phyloP scores from a whole-genome alignment of 2,888 invertebrate genomes.

The Xanthia icteritia region DNA sequence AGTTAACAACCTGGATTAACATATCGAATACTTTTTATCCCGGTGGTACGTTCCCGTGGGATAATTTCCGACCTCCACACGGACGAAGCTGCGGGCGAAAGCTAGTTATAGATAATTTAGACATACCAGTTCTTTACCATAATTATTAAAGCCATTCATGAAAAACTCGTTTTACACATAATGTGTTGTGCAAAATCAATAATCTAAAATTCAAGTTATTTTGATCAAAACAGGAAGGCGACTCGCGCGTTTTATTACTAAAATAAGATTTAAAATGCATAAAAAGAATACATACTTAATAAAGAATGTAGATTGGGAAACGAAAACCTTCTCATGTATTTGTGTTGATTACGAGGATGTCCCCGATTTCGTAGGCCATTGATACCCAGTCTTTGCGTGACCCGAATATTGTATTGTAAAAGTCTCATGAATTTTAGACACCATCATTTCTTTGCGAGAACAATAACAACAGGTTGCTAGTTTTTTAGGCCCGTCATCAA shows the following conservation, averaged over 20 bases:
- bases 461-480: too few species aligned
- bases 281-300: neutral
- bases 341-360: neutral
- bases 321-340: neutral
- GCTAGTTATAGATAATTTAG: neutral
- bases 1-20: too few species aligned
- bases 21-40: too few species aligned
- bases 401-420: neutral
- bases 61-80: too few species aligned
- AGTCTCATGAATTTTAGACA: neutral
- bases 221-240: neutral
- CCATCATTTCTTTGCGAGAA: neutral
- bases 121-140: neutral
- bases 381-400: neutral
- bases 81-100: too few species aligned
- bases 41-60: too few species aligned
- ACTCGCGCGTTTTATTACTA: neutral
- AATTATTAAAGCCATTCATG: neutral
- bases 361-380: neutral
- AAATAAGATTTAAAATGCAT: neutral
- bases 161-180: neutral
- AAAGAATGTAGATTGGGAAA: neutral
- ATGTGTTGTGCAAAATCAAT: neutral
- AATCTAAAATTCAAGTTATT: neutral
- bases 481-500: neutral